A percentile compares a stretch with the other conserved stretches of the same genome.
Evolutionary conservation across 2,888 invertebrate genomes (phyloP).

Genomic region (Tromatobia lineatoria): DNA sequence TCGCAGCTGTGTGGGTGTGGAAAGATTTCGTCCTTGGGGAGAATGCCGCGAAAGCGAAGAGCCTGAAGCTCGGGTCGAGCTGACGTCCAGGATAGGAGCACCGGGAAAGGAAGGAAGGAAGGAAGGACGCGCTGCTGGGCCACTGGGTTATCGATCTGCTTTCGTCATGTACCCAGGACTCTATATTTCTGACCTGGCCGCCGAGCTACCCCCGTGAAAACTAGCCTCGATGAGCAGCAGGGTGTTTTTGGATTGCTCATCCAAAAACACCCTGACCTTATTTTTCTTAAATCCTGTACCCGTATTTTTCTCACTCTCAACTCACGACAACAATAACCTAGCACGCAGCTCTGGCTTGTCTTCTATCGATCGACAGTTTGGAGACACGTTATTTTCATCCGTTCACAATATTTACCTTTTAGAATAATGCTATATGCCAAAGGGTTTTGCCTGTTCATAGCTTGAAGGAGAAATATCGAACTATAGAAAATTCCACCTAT

Average conservation of each 20-base stretch:
- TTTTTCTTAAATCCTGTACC: neutral
- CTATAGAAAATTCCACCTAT: no score
- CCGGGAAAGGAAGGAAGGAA: slow-evolving; percentile 30
- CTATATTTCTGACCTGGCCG: neutral
- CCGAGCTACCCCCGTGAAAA: slow-evolving; percentile 15
- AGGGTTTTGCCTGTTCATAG: no score
- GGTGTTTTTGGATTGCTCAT: slow-evolving; percentile 43
- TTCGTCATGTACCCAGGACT: slow-evolving; percentile 38
- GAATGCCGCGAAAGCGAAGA: neutral
- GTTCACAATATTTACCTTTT: no score
- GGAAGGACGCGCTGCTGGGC: no score
- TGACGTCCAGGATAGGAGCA: slow-evolving; percentile 56
- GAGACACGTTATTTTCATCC: no score
- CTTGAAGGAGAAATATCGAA: no score
- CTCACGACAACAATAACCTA: neutral
- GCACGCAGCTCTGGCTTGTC: neutral
- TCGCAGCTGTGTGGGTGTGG: neutral
- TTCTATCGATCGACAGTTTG: neutral
- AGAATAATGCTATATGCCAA: no score
- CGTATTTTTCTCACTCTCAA: neutral
- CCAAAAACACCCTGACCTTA: slow-evolving; percentile 32
- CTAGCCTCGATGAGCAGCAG: slow-evolving; percentile 8
- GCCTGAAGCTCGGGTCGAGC: slow-evolving; percentile 9
- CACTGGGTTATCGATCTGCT: slow-evolving; percentile 61
- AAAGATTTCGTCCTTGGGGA: slow-evolving; percentile 48